Base-by-base conservation (phyloP, 2,113 vertebrate species). In the Asarcornis scutulata region DNA sequence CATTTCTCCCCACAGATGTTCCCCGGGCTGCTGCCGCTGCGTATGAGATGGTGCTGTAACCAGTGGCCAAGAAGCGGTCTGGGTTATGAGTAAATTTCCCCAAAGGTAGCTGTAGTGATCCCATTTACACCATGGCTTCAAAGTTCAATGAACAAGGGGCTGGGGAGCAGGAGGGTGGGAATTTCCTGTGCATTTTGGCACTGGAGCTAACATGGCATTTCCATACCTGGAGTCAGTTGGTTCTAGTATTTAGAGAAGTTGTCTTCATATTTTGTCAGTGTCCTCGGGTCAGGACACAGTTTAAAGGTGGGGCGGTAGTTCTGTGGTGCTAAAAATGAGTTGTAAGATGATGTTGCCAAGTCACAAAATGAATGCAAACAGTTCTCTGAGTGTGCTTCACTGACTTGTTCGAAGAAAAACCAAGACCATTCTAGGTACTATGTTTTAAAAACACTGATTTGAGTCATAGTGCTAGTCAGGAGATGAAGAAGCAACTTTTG, bases 141-240 rank as follows among this genome's bases (percentile, higher is more conserved):
- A 26, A 29, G 59, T 4, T 53, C 46, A 13, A 10, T 32, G 36
- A 67, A 18, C 34, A 42, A 36, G 36, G 71, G 46, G 13, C 32
- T 9, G 29, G 26, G 25, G 42, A 80, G 58, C 31, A 11, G 2
- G 1, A 64, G 29, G 7, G 13, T 38, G 62, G 62, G 46, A 63
- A 67, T 76, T 79, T 21, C 58, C 13, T 15, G 1, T 46, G 69
- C 0, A 3, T 59, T 62, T 15, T n/a, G 46, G 40, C 21, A 8
- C 13, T 32, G 8, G 62, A 63, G 17, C 25, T 48, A 36, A 1
- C 0, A 2, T 38, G 32, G 0, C 13, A 4, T 50, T 85, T 72
- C 12, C 13, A 2, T 67, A 4, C 50, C 50, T 72, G 26, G 44
- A 82, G 46, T n/a, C 8, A 44, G 9, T 63, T 89, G 52, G 73